phyloP scores from a whole-genome alignment of 2,888 invertebrate species.

The Hypselothyrea guttata region DNA sequence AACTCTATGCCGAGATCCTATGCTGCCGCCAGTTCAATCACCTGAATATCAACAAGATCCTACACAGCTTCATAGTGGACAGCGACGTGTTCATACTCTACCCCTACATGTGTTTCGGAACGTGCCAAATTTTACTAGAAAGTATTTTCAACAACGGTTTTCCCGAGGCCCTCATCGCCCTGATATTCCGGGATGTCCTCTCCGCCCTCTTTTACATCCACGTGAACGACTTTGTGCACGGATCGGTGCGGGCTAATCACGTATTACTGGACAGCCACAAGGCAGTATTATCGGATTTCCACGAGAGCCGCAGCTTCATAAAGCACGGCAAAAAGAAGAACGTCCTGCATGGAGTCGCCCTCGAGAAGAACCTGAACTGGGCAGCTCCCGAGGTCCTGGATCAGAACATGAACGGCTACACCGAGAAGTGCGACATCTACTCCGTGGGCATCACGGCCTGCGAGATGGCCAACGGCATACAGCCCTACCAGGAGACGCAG shows the following conservation, averaged over 20 bases:
- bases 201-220: conserved; percentile 92
- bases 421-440: conserved; percentile 94
- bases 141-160: conserved; percentile 89
- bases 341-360: conserved; percentile 89
- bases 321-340: conserved; percentile 87
- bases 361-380: conserved; percentile 88
- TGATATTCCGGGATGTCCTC: conserved; percentile 90
- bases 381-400: conserved; percentile 95
- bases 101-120: conserved; percentile 93
- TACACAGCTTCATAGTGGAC: conserved; percentile 90
- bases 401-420: conserved; percentile 94
- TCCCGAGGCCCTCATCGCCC: conserved; percentile 90
- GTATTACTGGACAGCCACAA: conserved; percentile 88
- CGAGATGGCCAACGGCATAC: conserved; percentile 90
- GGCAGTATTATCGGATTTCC: conserved; percentile 90
- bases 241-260: conserved; percentile 92
- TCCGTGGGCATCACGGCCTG: conserved; percentile 94
- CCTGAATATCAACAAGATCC: conserved; percentile 89
- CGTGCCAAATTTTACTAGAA: conserved; percentile 90
- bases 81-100: conserved; percentile 90
- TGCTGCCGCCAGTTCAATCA: conserved; percentile 90
- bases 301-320: conserved; percentile 89
- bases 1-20: conserved; percentile 89
- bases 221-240: conserved; percentile 91
- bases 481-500: conserved; percentile 92